Evolutionary conservation across 1,140 invertebrate genomes (phyloP).

Genomic region (Copidosoma floridanum): DNA sequence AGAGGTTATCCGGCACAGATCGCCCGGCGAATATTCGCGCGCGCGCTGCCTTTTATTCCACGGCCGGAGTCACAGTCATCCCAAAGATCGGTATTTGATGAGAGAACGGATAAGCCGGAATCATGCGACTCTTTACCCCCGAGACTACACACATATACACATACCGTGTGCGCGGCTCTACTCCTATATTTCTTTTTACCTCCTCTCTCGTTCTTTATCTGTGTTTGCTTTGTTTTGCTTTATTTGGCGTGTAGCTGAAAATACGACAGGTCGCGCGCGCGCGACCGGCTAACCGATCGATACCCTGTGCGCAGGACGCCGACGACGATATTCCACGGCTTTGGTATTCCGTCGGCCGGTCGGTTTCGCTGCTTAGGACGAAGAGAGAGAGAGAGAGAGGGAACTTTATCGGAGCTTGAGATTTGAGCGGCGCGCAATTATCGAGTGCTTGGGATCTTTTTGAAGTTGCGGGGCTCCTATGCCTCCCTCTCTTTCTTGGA

Average conservation of each 20-base stretch:
- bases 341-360: not conserved
- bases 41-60: conserved; percentile 16
- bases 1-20: conserved; percentile 21
- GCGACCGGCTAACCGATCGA: not conserved
- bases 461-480: too few relatives aligned
- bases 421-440: conserved; percentile 13
- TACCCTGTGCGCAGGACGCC: too few relatives aligned
- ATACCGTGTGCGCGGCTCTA: too few relatives aligned
- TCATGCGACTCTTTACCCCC: conserved; percentile 9
- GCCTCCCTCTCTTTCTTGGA: too few relatives aligned
- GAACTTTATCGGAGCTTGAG: not conserved
- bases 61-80: conserved; percentile 9
- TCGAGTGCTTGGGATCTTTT: not conserved
- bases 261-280: conserved; percentile 21
- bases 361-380: too few relatives aligned
- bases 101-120: conserved; percentile 15
- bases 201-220: too few relatives aligned
- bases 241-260: conserved; percentile 4
- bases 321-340: not conserved
- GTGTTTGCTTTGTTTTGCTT: not conserved
- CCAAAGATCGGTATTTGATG: conserved; percentile 26
- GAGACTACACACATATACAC: too few relatives aligned
- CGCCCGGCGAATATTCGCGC: conserved; percentile 17
- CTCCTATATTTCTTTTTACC: too few relatives aligned
- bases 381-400: too few relatives aligned